Base-by-base conservation (phyloP, 2,797 vertebrate genomes). In the Halcyon chelicuti region DNA sequence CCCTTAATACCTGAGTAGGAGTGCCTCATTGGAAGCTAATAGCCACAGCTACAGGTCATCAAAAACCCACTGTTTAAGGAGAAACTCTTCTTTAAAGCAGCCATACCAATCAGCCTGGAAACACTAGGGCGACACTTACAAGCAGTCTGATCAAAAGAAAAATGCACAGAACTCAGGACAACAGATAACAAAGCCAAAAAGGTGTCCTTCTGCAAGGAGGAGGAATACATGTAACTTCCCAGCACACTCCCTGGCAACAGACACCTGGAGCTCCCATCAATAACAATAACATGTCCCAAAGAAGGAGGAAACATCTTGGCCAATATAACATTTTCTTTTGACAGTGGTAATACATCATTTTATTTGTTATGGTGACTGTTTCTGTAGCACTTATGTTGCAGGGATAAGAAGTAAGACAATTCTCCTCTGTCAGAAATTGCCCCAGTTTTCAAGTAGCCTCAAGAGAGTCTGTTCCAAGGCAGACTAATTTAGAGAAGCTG, bases 281-380 rank as follows among this genome's bases (percentile, higher is more conserved):
- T 90, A 77, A 84, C 65, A 84, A 66, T 78, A 71, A 62, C 9
- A 12, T 22, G 9, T 31, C 73, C 57, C 66, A 88, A 5, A 75
- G 76, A 90, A 91, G 33, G 28, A 61, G 90, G 80, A 96, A 92
- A 79, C 37, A 55, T 85, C 73, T 67, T 70, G 67, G 71, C 60
- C 44, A 44, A n/a, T 60, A 35, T n/a, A 90, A 82, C 13, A 60
- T 88, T 93, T 94, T 70, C 37, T 31, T 84, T 49, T 90, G 95
- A 88, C 90, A 90, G 47, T 15, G 12, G 76, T 37, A 93, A 86
- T 90, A 25, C 31, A 94, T 91, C 35, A 88, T 88, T 49, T 80
- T 75, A 70, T 86, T 86, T 73, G 51, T 62, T 63, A 57, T 7
- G 19, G 87, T 12, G 31, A 88, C 67, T 73, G n/a, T 46, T 90